These are phyloP conservation scores for Gyps fulvus DNA, from an alignment of 2,113 vertebrate genomes.

Conservation along the genomic window DNA sequence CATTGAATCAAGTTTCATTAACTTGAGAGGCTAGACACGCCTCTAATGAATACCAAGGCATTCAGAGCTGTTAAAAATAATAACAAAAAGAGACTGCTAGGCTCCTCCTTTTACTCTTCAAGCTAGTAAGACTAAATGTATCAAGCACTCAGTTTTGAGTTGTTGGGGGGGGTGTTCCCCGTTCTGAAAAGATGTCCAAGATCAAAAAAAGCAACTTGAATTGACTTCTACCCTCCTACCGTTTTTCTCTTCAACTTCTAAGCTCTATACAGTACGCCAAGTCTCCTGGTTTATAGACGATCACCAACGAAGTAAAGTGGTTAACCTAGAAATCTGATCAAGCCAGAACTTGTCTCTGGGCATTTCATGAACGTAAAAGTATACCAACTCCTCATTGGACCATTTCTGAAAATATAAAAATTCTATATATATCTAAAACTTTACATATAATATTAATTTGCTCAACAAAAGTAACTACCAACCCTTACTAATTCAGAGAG, in stretches of 20 bases:
- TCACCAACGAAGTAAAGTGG: background rate
- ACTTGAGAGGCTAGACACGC: background rate
- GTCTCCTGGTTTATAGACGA: background rate
- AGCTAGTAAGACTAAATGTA: background rate
- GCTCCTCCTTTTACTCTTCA: background rate
- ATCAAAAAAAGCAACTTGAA: background rate
- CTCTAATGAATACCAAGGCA: background rate
- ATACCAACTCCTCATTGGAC: background rate
- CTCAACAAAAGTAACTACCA: background rate
- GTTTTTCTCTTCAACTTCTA: background rate
- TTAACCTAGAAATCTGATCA: background rate
- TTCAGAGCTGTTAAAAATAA: background rate
- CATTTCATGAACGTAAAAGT: background rate
- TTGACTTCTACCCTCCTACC: background rate
- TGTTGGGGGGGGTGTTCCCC: rapidly evolving
- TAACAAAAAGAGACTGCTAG: background rate
- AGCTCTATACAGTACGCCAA: background rate
- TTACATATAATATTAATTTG: background rate
- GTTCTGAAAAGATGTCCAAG: background rate
- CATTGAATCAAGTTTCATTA: background rate
- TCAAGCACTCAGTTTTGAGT: background rate
- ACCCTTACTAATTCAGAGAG: background rate
- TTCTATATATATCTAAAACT: background rate
- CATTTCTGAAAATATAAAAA: background rate
- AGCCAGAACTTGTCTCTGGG: background rate